Evolutionary conservation across 2,113 vertebrate genomes (phyloP), one percentile per base, ranked within the genome.

Genomic region (Bubo blakistoni): DNA sequence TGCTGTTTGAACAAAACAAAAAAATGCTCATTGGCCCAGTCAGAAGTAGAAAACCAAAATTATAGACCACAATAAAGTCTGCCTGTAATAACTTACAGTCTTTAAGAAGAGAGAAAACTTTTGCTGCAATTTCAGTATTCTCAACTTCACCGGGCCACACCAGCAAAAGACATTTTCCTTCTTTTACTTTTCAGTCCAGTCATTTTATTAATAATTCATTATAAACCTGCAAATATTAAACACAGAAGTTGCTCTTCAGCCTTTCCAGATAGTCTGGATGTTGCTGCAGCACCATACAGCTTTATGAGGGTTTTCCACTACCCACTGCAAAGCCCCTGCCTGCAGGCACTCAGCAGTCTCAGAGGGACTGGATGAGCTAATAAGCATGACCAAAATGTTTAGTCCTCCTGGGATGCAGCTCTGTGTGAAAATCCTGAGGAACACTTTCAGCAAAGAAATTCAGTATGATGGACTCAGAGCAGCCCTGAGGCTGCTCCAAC

Each of bases 21-120:
- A 96, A 96, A 91, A 42, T 77, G 61, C 26, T 91, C 25, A 92
- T 94, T 97, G 96, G 94, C 81, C 42, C 46, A 38, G 70, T 87
- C 70, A 85, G 63, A 94, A 94, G 86, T n/a, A 95, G 81, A 95
- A 97, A 95, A 88, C 81, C 91, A 95, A 92, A 96, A 97, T 96
- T 95, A 96, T 7, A 94, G 86, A 69, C 73, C 81, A 92, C 78
- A 91, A 89, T 96, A 95, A 96, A 96, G 69, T 72, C 86, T 91
- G 88, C 49, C 77, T 95, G 86, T 86, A 96, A 93, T 94, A 97
- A 95, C 73, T 89, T 87, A 38, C 81, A 89, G 59, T 81, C 81
- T 72, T 95, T 72, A 77, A 86, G 73, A 65, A 94, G 88, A 96
- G 46, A 81, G 72, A 91, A 96, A 96, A 93, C 88, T 85, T 80